A percentile compares a stretch with the other conserved stretches of the same genome.
These are phyloP conservation scores for Gallinago undulata DNA, from an alignment of 2,113 vertebrate genomes.

Conservation along the genomic window DNA sequence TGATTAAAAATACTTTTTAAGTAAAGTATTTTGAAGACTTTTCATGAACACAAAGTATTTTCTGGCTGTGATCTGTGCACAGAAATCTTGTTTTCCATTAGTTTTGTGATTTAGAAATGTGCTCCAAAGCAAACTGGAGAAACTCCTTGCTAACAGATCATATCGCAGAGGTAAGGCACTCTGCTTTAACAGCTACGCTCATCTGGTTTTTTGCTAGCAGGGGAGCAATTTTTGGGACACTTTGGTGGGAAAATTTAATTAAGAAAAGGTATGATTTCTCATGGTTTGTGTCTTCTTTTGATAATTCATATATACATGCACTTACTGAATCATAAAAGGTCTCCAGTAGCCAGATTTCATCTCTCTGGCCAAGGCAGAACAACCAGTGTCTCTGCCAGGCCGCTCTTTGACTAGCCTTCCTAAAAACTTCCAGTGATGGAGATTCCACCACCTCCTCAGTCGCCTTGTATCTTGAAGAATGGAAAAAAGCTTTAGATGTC, in stretches of 20 bases:
- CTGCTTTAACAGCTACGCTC: not conserved
- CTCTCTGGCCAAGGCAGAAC: not conserved
- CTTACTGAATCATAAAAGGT: not conserved
- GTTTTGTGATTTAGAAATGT: not conserved
- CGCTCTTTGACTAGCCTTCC: not conserved
- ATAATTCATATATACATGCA: not conserved
- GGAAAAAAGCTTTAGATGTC: not conserved
- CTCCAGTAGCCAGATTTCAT: not conserved
- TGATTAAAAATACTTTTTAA: not conserved
- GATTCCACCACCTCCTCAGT: not conserved
- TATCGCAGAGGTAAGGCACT: not conserved
- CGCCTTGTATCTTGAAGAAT: not conserved
- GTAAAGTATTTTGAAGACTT: not conserved
- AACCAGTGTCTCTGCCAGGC: not conserved
- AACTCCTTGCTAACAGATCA: not conserved
- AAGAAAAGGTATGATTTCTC: not conserved
- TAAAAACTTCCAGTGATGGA: not conserved
- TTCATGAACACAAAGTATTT: not conserved
- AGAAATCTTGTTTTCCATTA: not conserved
- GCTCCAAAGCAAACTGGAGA: not conserved
- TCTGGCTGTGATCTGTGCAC: not conserved
- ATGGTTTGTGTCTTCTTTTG: not conserved
- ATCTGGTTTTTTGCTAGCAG: not conserved
- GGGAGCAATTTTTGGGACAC: accelerated
- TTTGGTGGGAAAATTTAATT: not conserved